Base-by-base conservation (phyloP, 1,140 invertebrate species). In the Drosophila sucinea region DNA sequence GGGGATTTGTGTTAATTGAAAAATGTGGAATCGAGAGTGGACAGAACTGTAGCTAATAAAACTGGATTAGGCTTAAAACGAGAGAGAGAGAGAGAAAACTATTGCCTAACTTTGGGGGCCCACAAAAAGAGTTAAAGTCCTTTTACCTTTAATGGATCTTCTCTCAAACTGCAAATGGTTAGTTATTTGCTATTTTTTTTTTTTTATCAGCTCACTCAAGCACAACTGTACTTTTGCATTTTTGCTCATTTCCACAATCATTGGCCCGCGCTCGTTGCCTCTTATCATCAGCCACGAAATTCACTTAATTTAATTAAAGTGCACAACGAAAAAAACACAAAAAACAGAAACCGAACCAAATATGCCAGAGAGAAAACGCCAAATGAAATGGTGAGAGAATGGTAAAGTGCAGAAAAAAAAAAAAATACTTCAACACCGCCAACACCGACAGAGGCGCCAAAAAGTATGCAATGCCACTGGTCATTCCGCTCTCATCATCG, bases 301-400 rank as follows among this genome's bases (percentile, higher is more conserved):
- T 70, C 81, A 84, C 81, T 84, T 84, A 84, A 84, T 84, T 84
- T 84, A 84, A 84, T 84, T 84, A 80, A 84, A 84, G 70, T 67
- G 68, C 77, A 70, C 40, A 67, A 67, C 63, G 70, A 64, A 44
- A 38, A 8, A 10, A 17, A 7, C 25, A 35, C 41, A 55, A 47
- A 30, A 51, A 61, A 65, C 65, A 29, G 30, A 54, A 40, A 51
- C 61, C 54, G 35, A 77, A 70, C 76, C 30, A 67, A 40, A 72
- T 65, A 68, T 56, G 47, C 61, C 35, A 17, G 56, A 74, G 58
- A 74, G 58, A 60, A 40, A 51, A 67, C 65, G 71, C 58, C 64
- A 30, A 30, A 60, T 47, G 27, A 72, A 73, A 74, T 73, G 73
- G 17, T 1, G 23, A 25, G 17, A 56, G 29, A 47, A 33, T 8